phyloP scores from a whole-genome alignment of 2,113 vertebrate species.

The Salvelinus alpinus region DNA sequence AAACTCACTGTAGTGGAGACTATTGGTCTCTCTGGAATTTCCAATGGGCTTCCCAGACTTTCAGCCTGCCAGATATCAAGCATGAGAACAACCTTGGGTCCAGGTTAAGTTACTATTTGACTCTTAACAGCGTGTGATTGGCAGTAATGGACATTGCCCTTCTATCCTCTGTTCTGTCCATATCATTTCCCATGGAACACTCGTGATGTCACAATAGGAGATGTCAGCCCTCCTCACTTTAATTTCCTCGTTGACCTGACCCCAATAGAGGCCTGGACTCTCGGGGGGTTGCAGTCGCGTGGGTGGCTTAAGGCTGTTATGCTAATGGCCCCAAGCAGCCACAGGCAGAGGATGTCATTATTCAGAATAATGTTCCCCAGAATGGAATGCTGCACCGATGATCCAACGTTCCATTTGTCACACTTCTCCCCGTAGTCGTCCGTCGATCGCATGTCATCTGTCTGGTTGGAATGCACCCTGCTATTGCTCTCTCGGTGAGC shows the following conservation, averaged over 20 bases:
- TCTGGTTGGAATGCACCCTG: constrained; percentile 42
- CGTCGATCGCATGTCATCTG: constrained; percentile 56
- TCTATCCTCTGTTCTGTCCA: constrained; percentile 28
- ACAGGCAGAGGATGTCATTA: constrained; percentile 61
- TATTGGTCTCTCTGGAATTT: too few relatives aligned
- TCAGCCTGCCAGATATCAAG: too few relatives aligned
- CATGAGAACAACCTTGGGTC: background rate
- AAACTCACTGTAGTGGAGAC: too few relatives aligned
- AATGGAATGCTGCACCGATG: constrained; percentile 33
- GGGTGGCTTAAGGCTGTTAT: constrained; percentile 64
- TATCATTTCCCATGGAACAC: constrained; percentile 39
- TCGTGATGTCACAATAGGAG: constrained; percentile 48
- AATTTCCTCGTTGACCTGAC: constrained; percentile 58
- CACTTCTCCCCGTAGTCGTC: constrained; percentile 23
- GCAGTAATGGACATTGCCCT: background rate
- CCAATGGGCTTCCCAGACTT: too few relatives aligned
- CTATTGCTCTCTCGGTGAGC: constrained; percentile 39
- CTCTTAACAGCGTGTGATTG: too few relatives aligned
- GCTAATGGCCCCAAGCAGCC: constrained; percentile 52
- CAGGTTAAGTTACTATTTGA: background rate
- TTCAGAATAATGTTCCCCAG: constrained; percentile 27
- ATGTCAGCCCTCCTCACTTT: constrained; percentile 40
- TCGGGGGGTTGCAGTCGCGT: constrained; percentile 47
- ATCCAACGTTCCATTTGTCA: constrained; percentile 67
- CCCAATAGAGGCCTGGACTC: constrained; percentile 37